Percentiles rank a stretch among this genome's conserved stretches.
These are phyloP conservation scores for Myotis pilosus DNA, from an alignment of 2,797 vertebrate species.

Conservation along the genomic window DNA sequence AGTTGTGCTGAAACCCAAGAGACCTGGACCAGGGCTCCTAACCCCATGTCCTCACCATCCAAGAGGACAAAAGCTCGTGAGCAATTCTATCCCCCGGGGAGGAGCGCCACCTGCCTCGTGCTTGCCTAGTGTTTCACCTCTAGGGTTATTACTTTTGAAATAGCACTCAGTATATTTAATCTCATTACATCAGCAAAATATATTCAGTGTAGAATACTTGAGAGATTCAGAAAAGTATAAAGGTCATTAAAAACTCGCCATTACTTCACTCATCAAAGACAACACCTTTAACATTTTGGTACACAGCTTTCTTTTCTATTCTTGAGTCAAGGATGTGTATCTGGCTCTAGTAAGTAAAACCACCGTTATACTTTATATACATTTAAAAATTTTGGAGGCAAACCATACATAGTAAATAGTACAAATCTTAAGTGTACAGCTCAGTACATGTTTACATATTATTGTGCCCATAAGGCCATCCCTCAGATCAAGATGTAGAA, in stretches of 20 bases:
- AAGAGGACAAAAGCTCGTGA: constrained; percentile 63
- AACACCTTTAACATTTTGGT: background rate
- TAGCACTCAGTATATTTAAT: constrained; percentile 48
- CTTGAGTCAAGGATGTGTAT: background rate
- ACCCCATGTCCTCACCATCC: background rate
- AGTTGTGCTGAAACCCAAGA: constrained; percentile 46
- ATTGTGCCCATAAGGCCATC: background rate
- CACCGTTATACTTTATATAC: background rate
- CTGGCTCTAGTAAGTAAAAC: constrained; percentile 13
- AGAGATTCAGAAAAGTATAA: constrained; percentile 18
- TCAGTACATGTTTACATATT: background rate
- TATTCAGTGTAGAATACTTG: background rate
- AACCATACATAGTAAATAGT: background rate
- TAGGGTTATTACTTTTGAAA: constrained; percentile 46
- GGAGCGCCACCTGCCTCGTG: constrained; percentile 51
- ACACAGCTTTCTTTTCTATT: background rate
- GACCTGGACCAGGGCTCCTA: constrained; percentile 24
- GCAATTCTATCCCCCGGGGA: background rate
- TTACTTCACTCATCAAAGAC: background rate
- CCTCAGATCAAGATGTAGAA: background rate
- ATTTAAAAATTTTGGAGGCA: background rate
- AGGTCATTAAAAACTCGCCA: background rate
- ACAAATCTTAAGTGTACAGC: background rate
- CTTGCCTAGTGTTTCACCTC: background rate
- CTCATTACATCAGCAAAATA: constrained; percentile 47